A percentile compares a stretch with the other conserved stretches of the same genome.
Conservation (phyloP, 2,888 invertebrate species). For the Noctua janthina region DNA sequence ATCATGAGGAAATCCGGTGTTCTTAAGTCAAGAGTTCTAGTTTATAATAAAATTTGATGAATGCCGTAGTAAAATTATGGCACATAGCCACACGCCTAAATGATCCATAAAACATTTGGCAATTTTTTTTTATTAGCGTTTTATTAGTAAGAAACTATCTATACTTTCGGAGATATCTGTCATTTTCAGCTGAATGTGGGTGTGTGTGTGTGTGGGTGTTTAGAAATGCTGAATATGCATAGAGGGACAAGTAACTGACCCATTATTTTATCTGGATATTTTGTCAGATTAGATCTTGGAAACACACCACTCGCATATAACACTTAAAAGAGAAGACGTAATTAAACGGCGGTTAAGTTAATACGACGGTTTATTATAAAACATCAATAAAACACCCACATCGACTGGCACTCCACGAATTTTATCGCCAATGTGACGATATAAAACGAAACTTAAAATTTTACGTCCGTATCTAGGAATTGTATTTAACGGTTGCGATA, state of each 20-base stretch:
- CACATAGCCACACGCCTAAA: constrained; percentile 37
- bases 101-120: constrained; percentile 52
- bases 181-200: constrained; percentile 9
- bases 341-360: constrained; percentile 68
- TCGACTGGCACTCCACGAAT: constrained; percentile 64
- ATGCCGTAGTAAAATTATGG: constrained; percentile 49
- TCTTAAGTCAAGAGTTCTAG: constrained; percentile 43
- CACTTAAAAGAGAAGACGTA: constrained; percentile 46
- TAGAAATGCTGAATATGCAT: neutral
- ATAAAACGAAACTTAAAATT: constrained; percentile 69
- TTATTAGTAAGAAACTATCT: constrained; percentile 25
- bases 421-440: constrained; percentile 73
- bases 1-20: constrained; percentile 60
- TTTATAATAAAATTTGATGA: constrained; percentile 46
- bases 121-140: constrained; percentile 48
- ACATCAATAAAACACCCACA: constrained; percentile 77
- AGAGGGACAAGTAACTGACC: neutral
- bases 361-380: constrained; percentile 71
- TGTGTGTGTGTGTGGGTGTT: no score
- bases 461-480: constrained; percentile 69
- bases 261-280: constrained; percentile 7
- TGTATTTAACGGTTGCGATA: constrained; percentile 61
- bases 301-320: constrained; percentile 24
- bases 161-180: constrained; percentile 12
- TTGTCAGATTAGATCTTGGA: constrained; percentile 19